Conservation (phyloP, 2,888 invertebrate species). For the Leptinotarsa peninsularis region DNA sequence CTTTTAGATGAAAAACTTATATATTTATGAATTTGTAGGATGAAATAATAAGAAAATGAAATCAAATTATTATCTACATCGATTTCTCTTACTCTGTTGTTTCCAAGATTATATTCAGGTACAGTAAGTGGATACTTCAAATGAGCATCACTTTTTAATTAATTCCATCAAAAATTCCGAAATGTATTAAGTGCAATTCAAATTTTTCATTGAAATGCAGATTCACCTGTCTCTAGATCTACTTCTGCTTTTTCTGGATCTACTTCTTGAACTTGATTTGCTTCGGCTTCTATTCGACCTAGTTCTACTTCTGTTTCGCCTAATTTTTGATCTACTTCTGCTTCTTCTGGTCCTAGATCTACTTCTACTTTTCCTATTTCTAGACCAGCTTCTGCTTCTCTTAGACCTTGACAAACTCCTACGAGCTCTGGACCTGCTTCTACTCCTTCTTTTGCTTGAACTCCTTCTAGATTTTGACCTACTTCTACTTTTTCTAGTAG, state of each 20-base stretch:
- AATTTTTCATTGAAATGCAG: neutral
- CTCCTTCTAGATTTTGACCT: conserved; percentile 28
- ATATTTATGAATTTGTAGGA: too few relatives aligned
- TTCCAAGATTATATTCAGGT: too few relatives aligned
- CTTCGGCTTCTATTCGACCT: conserved; percentile 42
- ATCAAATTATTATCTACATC: too few relatives aligned
- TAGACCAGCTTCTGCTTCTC: conserved; percentile 42
- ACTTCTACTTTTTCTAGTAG: conserved; percentile 40
- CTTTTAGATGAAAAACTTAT: too few relatives aligned
- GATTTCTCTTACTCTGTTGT: too few relatives aligned
- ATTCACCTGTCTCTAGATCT: conserved; percentile 47
- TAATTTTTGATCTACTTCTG: conserved; percentile 54
- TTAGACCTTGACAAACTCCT: conserved; percentile 53
- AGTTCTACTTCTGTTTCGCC: conserved; percentile 44
- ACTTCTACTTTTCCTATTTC: conserved; percentile 52
- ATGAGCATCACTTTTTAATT: too few relatives aligned
- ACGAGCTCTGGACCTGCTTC: conserved; percentile 46
- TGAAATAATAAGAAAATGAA: too few relatives aligned
- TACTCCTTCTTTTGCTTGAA: conserved; percentile 40
- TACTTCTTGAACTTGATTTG: conserved; percentile 43
- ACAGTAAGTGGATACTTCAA: too few relatives aligned
- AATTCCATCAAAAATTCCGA: too few relatives aligned
- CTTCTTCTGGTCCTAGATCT: conserved; percentile 55
- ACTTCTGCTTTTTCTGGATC: conserved; percentile 44
- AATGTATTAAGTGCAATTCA: too few relatives aligned